Evolutionary conservation across 1,140 invertebrate species (phyloP).

Genomic region (Brachionus asplanchnoidis): DNA sequence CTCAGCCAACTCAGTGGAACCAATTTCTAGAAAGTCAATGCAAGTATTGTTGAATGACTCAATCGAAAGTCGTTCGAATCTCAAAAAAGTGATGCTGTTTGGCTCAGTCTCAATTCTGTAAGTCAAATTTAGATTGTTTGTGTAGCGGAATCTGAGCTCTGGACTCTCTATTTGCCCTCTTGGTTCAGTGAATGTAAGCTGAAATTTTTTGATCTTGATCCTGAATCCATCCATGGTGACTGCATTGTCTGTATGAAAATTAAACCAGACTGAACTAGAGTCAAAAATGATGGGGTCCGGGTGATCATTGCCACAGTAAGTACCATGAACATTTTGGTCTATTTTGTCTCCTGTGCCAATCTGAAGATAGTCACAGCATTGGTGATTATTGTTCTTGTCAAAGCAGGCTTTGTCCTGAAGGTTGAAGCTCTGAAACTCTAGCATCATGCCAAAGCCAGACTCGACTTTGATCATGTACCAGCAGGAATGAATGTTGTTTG

Average conservation of each 20-base stretch:
- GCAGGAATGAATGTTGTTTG: background rate
- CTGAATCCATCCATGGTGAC: constrained; percentile 9
- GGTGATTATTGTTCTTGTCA: background rate
- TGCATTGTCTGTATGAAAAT: constrained; percentile 22
- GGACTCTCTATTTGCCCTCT: background rate
- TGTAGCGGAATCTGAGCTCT: background rate
- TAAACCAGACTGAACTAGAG: constrained; percentile 7
- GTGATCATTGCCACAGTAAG: background rate
- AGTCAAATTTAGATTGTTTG: constrained; percentile 33
- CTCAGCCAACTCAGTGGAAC: background rate
- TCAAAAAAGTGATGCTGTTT: constrained; percentile 16
- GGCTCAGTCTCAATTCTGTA: constrained; percentile 1
- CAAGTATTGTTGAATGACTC: constrained; percentile 4
- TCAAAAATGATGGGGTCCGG: background rate
- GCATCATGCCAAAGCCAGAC: background rate
- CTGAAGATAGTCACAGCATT: constrained; percentile 24
- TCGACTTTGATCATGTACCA: constrained; percentile 18
- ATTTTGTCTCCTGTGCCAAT: constrained; percentile 14
- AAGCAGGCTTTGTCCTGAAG: constrained; percentile 28
- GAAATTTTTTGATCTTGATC: constrained; percentile 4
- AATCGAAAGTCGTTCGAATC: constrained; percentile 26
- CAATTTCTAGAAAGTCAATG: constrained; percentile 35
- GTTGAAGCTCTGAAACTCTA: constrained; percentile 11
- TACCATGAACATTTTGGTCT: background rate
- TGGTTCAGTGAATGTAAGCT: background rate